Base-by-base conservation (phyloP, 2,113 vertebrate genomes). In the Shinisaurus crocodilurus region DNA sequence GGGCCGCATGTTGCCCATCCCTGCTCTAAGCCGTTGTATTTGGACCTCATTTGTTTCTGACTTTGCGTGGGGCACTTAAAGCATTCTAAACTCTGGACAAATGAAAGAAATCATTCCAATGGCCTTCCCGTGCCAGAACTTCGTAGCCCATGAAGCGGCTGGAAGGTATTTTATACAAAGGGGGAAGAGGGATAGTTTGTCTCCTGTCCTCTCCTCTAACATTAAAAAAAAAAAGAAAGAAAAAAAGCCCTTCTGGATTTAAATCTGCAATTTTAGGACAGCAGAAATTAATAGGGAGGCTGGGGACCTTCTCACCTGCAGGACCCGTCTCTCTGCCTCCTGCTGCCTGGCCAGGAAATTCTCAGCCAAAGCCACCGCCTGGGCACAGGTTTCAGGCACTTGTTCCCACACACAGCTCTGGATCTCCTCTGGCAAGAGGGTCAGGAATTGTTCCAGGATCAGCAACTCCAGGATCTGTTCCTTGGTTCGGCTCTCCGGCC, bases 391-490 rank as follows among this genome's bases (percentile, higher is more conserved):
- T 48, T 88, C 40, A 37, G 60, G 43, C 57, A 67, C 45, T 37
- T 9, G 32, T n/a, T 88, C 75, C 60, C 43, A 67, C 20, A 69
- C 43, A 16, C 45, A 29, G 76, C 32, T 67, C 43, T 50, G 75
- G 75, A 88, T 81, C 25, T 88, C 34, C 16, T 69, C n/a, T 9
- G 76, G 65, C 76, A 88, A 81, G 63, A 40, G 81, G 45, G 63
- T 54, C 63, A 88, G 34, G 65, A 88, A 37, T 45, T 88, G 86
- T 15, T 88, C 43, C 60, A 88, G 60, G 8, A 79, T 87, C 50
- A 87, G 54, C 57, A 87, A 16, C 54, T 87, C 86, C 86, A 87
- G 63, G 43, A 88, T 88, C 86, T 88, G 75, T 25, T 81, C 77
- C 25, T 88, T 88, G 45, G 23, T 88, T 2, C 1, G 15, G 23